phyloP scores from a whole-genome alignment of 1,140 invertebrate species.

The Drepana arcuata region DNA sequence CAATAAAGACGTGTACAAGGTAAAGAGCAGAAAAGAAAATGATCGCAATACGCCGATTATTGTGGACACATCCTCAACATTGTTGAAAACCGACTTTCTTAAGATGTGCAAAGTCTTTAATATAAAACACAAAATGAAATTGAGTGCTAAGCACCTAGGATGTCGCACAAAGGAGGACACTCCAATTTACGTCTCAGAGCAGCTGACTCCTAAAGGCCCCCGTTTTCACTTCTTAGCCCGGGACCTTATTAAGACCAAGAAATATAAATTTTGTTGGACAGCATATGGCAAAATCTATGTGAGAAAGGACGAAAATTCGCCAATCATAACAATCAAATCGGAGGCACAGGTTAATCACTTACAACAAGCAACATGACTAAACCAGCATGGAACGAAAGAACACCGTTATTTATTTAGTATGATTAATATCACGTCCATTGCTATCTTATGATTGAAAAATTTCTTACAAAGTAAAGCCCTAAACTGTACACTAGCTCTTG shows the following conservation, averaged over 20 bases:
- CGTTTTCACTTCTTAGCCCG: too few relatives aligned
- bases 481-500: too few relatives aligned
- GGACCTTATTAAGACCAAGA: too few relatives aligned
- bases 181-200: slow-evolving; percentile 9
- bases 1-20: slow-evolving; percentile 13
- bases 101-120: slow-evolving; percentile 8
- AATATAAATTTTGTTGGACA: too few relatives aligned
- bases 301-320: slow-evolving; percentile 8
- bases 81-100: slow-evolving; percentile 4
- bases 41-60: slow-evolving; percentile 4
- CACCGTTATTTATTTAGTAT: background rate
- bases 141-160: slow-evolving; percentile 3
- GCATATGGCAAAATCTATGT: too few relatives aligned
- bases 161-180: too few relatives aligned
- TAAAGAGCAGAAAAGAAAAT: slow-evolving; percentile 4
- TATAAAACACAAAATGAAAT: slow-evolving; percentile 5
- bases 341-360: slow-evolving; percentile 7
- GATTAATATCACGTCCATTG: background rate
- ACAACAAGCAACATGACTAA: background rate
- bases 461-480: too few relatives aligned
- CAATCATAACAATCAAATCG: slow-evolving; percentile 6
- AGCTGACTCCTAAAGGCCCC: slow-evolving; percentile 8
- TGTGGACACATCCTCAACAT: slow-evolving; percentile 5
- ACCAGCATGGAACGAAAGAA: background rate
- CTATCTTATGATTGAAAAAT: background rate